These are phyloP conservation scores for Potamarius usumacintae DNA, from an alignment of 2,113 vertebrate species.

Conservation along the genomic window DNA sequence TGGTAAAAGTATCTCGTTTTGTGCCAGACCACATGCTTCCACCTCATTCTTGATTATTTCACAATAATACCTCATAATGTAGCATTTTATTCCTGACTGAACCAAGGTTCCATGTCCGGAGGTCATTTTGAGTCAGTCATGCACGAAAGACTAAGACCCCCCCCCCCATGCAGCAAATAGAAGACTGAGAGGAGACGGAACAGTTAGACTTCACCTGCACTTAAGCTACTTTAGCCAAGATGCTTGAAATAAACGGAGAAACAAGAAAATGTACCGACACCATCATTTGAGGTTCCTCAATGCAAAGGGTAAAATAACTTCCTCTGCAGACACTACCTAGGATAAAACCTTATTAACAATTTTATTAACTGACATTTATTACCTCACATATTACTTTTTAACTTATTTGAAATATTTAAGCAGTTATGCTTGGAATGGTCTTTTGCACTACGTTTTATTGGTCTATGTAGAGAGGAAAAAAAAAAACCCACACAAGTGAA, in stretches of 20 bases:
- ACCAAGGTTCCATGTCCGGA: background rate
- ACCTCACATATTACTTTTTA: background rate
- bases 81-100: background rate
- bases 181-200: no score
- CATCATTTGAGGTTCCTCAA: background rate
- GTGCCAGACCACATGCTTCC: background rate
- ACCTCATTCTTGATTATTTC: background rate
- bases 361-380: background rate
- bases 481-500: background rate
- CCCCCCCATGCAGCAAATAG: no score
- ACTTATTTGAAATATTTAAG: background rate
- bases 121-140: background rate
- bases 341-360: background rate
- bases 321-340: background rate
- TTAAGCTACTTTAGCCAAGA: background rate
- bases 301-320: background rate
- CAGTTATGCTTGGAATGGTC: background rate
- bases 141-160: background rate
- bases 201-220: background rate
- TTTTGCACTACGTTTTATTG: background rate
- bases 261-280: background rate
- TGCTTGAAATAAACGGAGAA: background rate
- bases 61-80: background rate
- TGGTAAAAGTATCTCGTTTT: background rate
- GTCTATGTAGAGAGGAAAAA: background rate